Percentiles rank a stretch among this genome's conserved stretches.
These are phyloP conservation scores for Pterostichus madidus DNA, from an alignment of 2,888 invertebrate genomes.

Conservation along the genomic window DNA sequence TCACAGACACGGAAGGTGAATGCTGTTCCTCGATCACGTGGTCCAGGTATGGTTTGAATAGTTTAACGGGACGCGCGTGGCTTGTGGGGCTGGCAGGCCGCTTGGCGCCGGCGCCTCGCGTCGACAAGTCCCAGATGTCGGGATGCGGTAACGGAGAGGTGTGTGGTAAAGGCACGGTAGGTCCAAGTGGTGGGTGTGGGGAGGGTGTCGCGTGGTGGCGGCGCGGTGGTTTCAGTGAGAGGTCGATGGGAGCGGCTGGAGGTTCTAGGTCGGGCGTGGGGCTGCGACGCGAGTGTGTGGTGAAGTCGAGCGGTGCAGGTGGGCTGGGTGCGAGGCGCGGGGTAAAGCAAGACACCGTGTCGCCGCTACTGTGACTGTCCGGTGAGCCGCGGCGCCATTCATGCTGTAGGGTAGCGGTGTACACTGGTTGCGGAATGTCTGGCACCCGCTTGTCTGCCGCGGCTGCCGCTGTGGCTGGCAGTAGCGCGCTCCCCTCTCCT, in stretches of 20 bases:
- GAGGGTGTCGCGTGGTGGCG: slow-evolving; percentile 71
- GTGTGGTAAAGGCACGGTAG: slow-evolving; percentile 68
- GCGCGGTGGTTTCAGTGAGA: slow-evolving; percentile 74
- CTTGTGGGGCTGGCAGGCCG: slow-evolving; percentile 70
- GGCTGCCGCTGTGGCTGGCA: slow-evolving; percentile 58
- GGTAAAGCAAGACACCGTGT: slow-evolving; percentile 36
- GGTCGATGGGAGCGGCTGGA: slow-evolving; percentile 75
- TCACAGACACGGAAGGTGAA: too few species aligned
- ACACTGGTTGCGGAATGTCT: slow-evolving; percentile 57
- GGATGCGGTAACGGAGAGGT: slow-evolving; percentile 59
- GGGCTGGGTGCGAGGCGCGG: not conserved
- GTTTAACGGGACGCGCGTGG: slow-evolving; percentile 83
- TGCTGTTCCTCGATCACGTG: slow-evolving; percentile 47
- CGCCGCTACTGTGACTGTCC: slow-evolving; percentile 19
- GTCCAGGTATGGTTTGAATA: slow-evolving; percentile 82
- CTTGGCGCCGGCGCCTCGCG: slow-evolving; percentile 68
- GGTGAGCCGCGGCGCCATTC: slow-evolving; percentile 73
- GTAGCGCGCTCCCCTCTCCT: slow-evolving; percentile 45
- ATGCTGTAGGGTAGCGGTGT: not conserved
- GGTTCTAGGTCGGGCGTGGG: slow-evolving; percentile 70
- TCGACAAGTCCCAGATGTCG: slow-evolving; percentile 75
- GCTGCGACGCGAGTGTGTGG: slow-evolving; percentile 72
- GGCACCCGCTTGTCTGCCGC: slow-evolving; percentile 66
- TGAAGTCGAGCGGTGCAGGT: slow-evolving; percentile 73
- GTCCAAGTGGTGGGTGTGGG: slow-evolving; percentile 67